These are phyloP conservation scores for Melanotaenia parkinsoni DNA, from an alignment of 2,797 vertebrate species.

Conservation along the genomic window DNA sequence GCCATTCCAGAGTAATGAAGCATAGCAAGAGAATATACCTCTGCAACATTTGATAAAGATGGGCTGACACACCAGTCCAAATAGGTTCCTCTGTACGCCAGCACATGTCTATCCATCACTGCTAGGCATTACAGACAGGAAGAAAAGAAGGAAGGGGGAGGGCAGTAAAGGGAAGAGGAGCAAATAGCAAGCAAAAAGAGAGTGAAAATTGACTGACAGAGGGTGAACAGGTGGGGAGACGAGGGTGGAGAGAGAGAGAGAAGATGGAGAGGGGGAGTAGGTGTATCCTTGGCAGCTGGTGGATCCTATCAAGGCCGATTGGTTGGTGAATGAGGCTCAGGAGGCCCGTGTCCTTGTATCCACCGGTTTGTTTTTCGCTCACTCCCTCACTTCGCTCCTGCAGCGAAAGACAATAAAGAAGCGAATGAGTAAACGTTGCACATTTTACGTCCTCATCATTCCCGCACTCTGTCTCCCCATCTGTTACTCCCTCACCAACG, in stretches of 20 bases:
- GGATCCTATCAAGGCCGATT: constrained; percentile 87
- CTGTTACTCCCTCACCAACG: constrained; percentile 80
- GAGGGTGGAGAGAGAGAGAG: constrained; percentile 64
- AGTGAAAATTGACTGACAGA: constrained; percentile 77
- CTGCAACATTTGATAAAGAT: constrained; percentile 99
- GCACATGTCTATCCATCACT: constrained; percentile 94
- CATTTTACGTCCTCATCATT: constrained; percentile 88
- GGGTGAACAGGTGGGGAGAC: constrained; percentile 71
- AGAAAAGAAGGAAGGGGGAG: constrained; percentile 55
- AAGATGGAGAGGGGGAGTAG: constrained; percentile 65
- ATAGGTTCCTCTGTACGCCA: constrained; percentile 96
- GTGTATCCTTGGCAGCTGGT: constrained; percentile 89
- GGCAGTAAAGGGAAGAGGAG: constrained; percentile 44
- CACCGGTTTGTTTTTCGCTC: constrained; percentile 83
- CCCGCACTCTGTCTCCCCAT: constrained; percentile 86
- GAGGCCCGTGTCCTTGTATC: constrained; percentile 91
- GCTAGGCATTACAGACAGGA: constrained; percentile 83
- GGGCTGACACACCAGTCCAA: constrained; percentile 98
- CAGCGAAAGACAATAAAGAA: constrained; percentile 80
- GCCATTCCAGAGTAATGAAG: constrained; percentile 98
- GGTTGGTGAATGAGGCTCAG: constrained; percentile 88
- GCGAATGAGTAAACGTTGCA: constrained; percentile 81
- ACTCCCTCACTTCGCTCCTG: constrained; percentile 70
- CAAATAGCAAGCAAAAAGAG: constrained; percentile 71
- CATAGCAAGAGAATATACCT: constrained; percentile 98